Evolutionary conservation across 1,140 invertebrate species (phyloP).

Genomic region (Drosophila pectinifera): DNA sequence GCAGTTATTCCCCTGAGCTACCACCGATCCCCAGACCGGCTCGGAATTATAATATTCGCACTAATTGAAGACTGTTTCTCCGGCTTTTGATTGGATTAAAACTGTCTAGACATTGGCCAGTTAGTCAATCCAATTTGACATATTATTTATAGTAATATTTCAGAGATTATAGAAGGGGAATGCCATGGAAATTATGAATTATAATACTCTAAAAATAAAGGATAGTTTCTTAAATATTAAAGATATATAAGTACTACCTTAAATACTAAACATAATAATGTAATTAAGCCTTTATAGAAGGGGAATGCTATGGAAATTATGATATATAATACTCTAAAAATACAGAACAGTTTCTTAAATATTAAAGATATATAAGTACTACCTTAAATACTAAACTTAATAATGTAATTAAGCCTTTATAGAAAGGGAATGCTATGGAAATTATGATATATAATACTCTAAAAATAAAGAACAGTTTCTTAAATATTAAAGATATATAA

Average conservation of each 20-base stretch:
- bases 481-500: background rate
- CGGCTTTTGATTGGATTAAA: slow-evolving; percentile 40
- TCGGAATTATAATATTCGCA: slow-evolving; percentile 46
- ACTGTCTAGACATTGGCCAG: slow-evolving; percentile 27
- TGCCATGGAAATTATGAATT: background rate
- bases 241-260: no score
- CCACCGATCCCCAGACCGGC: slow-evolving; percentile 5
- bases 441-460: background rate
- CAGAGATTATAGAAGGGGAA: background rate
- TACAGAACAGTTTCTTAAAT: background rate
- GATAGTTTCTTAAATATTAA: background rate
- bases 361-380: no score
- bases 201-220: background rate
- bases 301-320: background rate
- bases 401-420: no score
- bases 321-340: no score
- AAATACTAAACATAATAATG: no score
- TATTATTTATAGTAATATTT: slow-evolving; percentile 6
- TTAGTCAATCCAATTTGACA: slow-evolving; percentile 2
- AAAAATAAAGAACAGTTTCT: background rate
- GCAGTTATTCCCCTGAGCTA: slow-evolving; percentile 8
- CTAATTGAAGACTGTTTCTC: slow-evolving; percentile 49
- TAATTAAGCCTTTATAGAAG: no score
- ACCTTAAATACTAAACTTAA: no score
- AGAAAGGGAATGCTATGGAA: background rate